These are phyloP conservation scores for Dendropsophus ebraccatus DNA, from an alignment of 2,113 vertebrate genomes.

Conservation along the genomic window DNA sequence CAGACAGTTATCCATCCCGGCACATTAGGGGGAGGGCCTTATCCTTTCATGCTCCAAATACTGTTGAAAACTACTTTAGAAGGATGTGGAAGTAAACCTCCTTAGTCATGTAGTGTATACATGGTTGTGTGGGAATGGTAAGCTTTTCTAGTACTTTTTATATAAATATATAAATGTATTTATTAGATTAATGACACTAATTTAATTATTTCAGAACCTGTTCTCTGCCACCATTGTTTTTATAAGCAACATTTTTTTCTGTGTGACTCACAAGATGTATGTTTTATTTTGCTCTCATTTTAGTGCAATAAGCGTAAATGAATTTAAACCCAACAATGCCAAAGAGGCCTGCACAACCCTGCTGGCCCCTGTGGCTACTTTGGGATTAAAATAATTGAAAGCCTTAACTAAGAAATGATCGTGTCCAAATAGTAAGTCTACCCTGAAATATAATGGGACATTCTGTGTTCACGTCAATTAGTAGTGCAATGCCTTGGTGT, in stretches of 20 bases:
- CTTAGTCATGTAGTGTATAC: conserved; percentile 17
- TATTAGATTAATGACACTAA: conserved; percentile 57
- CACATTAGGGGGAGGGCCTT: not conserved
- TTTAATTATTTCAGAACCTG: conserved; percentile 53
- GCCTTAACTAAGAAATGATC: conserved; percentile 51
- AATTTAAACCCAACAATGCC: conserved; percentile 19
- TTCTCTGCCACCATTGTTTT: conserved; percentile 32
- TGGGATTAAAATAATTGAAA: conserved; percentile 32
- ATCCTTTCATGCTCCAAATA: not conserved
- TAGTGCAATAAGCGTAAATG: conserved; percentile 54
- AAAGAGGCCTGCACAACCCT: conserved; percentile 13
- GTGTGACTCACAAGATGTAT: not conserved
- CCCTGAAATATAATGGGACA: not conserved
- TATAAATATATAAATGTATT: conserved; percentile 27
- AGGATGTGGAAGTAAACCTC: not conserved
- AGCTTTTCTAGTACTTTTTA: not conserved
- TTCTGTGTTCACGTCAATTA: not conserved
- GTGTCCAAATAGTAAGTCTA: conserved; percentile 29
- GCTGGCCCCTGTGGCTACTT: conserved; percentile 7
- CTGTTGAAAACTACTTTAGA: not conserved
- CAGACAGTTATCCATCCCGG: not conserved
- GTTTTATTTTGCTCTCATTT: conserved; percentile 44
- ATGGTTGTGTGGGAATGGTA: conserved; percentile 36
- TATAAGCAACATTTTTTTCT: not conserved
- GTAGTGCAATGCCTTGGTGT: conserved; percentile 43